These are phyloP conservation scores for Buphagus erythrorhynchus DNA, from an alignment of 2,797 vertebrate species.

Conservation along the genomic window DNA sequence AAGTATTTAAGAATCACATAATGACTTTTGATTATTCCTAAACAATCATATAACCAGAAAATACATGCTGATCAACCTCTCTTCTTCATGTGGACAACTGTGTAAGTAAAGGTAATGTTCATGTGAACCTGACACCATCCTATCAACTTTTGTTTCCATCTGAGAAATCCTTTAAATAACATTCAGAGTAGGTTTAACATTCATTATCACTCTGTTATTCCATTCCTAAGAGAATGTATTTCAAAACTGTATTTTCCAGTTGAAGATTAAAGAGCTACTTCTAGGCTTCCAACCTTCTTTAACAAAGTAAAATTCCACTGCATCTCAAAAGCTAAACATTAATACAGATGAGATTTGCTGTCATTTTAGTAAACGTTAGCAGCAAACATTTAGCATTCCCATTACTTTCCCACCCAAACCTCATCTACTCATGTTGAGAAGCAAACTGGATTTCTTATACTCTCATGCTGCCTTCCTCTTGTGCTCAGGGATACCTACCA, in stretches of 20 bases:
- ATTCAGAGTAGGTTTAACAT: slow-evolving; percentile 66
- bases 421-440: slow-evolving; percentile 19
- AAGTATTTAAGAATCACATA: slow-evolving; percentile 33
- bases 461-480: not conserved
- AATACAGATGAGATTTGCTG: slow-evolving; percentile 72
- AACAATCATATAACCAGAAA: slow-evolving; percentile 21
- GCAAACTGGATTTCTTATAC: not conserved
- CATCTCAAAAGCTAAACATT: slow-evolving; percentile 67
- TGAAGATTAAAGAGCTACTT: slow-evolving; percentile 76
- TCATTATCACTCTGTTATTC: slow-evolving; percentile 68
- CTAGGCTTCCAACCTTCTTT: slow-evolving; percentile 68
- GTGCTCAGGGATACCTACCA: not conserved
- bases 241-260: slow-evolving; percentile 74
- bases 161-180: slow-evolving; percentile 67
- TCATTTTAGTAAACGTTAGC: slow-evolving; percentile 61
- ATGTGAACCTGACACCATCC: not conserved
- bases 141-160: slow-evolving; percentile 51
- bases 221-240: slow-evolving; percentile 71
- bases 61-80: slow-evolving; percentile 24
- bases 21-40: slow-evolving; percentile 26
- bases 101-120: slow-evolving; percentile 34
- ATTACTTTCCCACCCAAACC: slow-evolving; percentile 67
- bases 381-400: slow-evolving; percentile 66
- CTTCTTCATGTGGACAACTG: not conserved
- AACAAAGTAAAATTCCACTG: slow-evolving; percentile 69